These are phyloP conservation scores for Thamnophis sirtalis DNA, from an alignment of 2,113 vertebrate species.

Conservation along the genomic window DNA sequence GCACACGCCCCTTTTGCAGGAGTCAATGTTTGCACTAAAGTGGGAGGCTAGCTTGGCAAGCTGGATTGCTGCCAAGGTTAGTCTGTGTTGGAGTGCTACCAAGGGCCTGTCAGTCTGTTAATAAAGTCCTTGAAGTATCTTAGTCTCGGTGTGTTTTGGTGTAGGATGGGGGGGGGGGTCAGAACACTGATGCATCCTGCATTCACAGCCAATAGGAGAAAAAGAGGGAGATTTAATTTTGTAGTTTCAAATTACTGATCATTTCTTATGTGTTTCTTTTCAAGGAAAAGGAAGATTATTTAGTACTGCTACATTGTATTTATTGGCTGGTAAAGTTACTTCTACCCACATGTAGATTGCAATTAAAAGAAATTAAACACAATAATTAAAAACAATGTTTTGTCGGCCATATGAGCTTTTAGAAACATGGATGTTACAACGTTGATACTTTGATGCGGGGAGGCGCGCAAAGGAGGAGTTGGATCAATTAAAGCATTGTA, in stretches of 20 bases:
- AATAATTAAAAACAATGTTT: background rate
- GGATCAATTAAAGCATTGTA: background rate
- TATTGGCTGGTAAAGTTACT: background rate
- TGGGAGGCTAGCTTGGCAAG: too few species aligned
- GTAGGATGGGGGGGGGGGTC: too few species aligned
- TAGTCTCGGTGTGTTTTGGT: too few species aligned
- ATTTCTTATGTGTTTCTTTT: background rate
- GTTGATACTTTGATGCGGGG: background rate
- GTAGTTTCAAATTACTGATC: background rate
- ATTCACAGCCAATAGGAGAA: constrained; percentile 11
- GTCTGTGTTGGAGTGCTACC: too few species aligned
- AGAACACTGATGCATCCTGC: constrained; percentile 20
- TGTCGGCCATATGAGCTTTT: background rate
- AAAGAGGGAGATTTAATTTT: background rate
- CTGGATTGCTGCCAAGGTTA: too few species aligned
- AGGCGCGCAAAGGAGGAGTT: background rate
- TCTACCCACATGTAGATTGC: accelerated
- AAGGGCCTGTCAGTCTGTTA: too few species aligned
- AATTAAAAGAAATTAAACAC: background rate
- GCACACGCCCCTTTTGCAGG: too few species aligned
- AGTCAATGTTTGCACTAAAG: too few species aligned
- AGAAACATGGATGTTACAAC: background rate
- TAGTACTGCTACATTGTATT: background rate
- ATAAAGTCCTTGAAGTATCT: too few species aligned
- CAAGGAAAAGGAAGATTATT: background rate